phyloP scores from a whole-genome alignment of 2,797 vertebrate genomes.

The Sebastes alutus region DNA sequence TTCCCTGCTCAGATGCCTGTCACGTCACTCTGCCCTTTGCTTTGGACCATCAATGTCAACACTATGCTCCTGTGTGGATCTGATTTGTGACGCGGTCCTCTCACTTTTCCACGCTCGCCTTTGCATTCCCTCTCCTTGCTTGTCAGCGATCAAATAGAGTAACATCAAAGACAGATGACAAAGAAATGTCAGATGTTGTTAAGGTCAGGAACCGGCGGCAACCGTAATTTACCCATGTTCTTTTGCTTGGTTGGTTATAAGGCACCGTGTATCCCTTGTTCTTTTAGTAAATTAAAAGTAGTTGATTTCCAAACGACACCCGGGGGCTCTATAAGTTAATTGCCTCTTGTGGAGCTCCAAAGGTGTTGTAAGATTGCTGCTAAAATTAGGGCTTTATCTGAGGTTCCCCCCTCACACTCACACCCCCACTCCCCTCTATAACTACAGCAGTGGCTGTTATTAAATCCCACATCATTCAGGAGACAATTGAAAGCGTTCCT shows the following conservation, averaged over 20 bases:
- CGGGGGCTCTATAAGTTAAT: conserved; percentile 44
- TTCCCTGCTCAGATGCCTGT: conserved; percentile 72
- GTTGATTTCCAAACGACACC: conserved; percentile 45
- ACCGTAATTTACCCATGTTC: conserved; percentile 27
- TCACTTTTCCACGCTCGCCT: conserved; percentile 38
- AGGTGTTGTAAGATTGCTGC: conserved; percentile 58
- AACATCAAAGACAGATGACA: conserved; percentile 60
- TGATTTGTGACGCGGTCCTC: conserved; percentile 66
- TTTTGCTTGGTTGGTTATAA: conserved; percentile 8
- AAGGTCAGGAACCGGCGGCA: conserved; percentile 35
- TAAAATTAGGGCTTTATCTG: conserved; percentile 68
- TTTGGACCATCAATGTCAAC: conserved; percentile 82
- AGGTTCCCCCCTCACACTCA: conserved; percentile 4
- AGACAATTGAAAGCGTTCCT: conserved; percentile 33
- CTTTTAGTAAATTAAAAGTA: conserved; percentile 45
- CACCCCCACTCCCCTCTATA: conserved; percentile 5
- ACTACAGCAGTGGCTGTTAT: conserved; percentile 40
- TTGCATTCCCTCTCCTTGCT: conserved; percentile 52
- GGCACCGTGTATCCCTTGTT: background rate
- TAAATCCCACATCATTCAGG: conserved; percentile 50
- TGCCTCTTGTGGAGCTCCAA: conserved; percentile 49
- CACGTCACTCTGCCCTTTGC: conserved; percentile 85
- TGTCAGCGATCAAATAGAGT: conserved; percentile 64
- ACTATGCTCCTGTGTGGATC: conserved; percentile 79
- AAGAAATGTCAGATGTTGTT: conserved; percentile 68